Conservation (phyloP, 2,888 invertebrate species). For the Caradrina kadenii region DNA sequence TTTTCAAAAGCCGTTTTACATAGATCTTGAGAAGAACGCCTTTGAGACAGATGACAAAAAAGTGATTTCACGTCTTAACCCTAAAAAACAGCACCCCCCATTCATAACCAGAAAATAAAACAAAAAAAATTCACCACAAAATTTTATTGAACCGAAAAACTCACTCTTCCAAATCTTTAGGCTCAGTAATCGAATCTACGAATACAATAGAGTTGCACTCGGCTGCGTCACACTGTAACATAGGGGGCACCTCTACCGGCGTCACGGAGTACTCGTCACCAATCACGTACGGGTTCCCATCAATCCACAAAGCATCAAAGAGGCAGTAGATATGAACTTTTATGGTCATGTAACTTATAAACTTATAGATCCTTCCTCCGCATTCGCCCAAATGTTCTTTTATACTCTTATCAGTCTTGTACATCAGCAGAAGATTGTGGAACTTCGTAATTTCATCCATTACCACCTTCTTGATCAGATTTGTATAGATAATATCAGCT, state of each 20-base stretch:
- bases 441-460: conserved; percentile 88
- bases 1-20: too few species aligned
- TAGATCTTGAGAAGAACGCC: too few species aligned
- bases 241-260: conserved; percentile 84
- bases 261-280: conserved; percentile 87
- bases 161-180: conserved; percentile 84
- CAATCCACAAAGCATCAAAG: conserved; percentile 87
- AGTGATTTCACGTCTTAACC: too few species aligned
- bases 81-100: too few species aligned
- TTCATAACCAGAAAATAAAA: neutral
- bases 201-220: conserved; percentile 87
- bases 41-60: too few species aligned
- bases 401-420: conserved; percentile 85
- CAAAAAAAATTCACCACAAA: conserved; percentile 19
- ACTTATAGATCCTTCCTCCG: conserved; percentile 86
- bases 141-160: conserved; percentile 46
- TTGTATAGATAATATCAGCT: conserved; percentile 87
- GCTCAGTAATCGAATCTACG: conserved; percentile 86
- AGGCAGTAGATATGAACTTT: conserved; percentile 87
- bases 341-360: conserved; percentile 87
- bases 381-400: conserved; percentile 88
- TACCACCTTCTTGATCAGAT: conserved; percentile 85
- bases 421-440: conserved; percentile 85
- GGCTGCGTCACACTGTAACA: conserved; percentile 86
- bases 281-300: conserved; percentile 87